Percentiles rank a stretch among this genome's conserved stretches.
These are phyloP conservation scores for Polymixis flavicincta DNA, from an alignment of 2,888 invertebrate genomes.

Conservation along the genomic window DNA sequence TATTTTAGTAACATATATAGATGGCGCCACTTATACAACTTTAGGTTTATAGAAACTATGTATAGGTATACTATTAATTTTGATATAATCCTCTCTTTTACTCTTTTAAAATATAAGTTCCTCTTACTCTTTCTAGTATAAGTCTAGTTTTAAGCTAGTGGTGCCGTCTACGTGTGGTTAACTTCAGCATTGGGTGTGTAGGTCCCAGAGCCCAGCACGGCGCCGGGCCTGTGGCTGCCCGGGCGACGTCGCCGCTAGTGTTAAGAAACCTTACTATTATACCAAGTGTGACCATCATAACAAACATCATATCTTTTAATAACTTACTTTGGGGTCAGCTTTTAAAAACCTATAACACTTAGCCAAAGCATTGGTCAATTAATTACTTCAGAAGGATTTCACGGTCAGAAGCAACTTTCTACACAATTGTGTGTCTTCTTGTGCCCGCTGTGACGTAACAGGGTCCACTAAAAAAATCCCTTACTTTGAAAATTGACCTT, in stretches of 20 bases:
- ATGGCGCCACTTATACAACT: conserved; percentile 30
- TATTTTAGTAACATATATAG: conserved; percentile 3
- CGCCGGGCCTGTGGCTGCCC: conserved; percentile 68
- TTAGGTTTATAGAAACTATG: not conserved
- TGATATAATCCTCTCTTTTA: not conserved
- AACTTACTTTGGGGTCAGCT: not conserved
- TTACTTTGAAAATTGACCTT: not conserved
- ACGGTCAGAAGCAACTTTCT: not conserved
- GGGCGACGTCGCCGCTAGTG: conserved; percentile 67
- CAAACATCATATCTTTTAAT: conserved; percentile 67
- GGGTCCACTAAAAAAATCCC: not conserved
- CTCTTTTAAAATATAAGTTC: not conserved
- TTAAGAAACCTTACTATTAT: conserved; percentile 76
- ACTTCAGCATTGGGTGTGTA: conserved; percentile 48
- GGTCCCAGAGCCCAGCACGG: conserved; percentile 22
- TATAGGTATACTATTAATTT: no score
- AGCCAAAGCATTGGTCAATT: not conserved
- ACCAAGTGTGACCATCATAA: conserved; percentile 64
- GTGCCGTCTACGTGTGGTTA: conserved; percentile 37
- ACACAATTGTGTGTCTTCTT: not conserved
- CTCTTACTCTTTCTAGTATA: not conserved
- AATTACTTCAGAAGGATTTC: not conserved
- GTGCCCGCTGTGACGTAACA: not conserved
- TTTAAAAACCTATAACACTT: not conserved
- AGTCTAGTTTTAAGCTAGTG: conserved; percentile 6